Conservation (phyloP, 2,888 invertebrate species). For the Macrophya alboannulata region DNA sequence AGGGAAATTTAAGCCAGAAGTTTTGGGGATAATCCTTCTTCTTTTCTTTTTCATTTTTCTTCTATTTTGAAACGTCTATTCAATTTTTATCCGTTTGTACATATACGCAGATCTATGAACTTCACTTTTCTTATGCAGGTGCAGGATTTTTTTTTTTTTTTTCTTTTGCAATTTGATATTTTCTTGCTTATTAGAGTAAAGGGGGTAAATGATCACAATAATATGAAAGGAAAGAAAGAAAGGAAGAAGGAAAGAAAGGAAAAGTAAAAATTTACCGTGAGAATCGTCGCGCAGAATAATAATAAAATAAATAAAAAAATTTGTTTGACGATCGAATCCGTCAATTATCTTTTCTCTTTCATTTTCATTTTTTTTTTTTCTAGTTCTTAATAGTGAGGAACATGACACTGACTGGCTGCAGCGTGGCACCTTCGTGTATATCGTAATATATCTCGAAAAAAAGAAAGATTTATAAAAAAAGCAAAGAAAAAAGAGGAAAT, state of each 20-base stretch:
- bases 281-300: not conserved
- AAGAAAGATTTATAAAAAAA: not conserved
- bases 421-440: not conserved
- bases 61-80: not conserved
- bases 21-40: conserved; percentile 20
- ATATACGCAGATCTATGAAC: not conserved
- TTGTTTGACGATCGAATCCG: not conserved
- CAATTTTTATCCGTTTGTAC: not conserved
- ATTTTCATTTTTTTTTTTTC: no score
- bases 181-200: not conserved
- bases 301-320: not conserved
- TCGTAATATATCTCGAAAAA: not conserved
- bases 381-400: not conserved
- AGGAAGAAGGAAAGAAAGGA: not conserved
- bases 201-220: not conserved
- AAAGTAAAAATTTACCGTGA: not conserved
- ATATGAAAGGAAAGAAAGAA: not conserved
- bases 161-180: not conserved
- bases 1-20: conserved; percentile 2
- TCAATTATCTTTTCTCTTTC: not conserved
- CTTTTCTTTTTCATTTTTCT: no score
- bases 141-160: not conserved
- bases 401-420: not conserved
- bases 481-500: not conserved
- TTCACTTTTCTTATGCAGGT: not conserved